Evolutionary conservation across 2,888 invertebrate species (phyloP).

Genomic region (Leptinotarsa haldemani): DNA sequence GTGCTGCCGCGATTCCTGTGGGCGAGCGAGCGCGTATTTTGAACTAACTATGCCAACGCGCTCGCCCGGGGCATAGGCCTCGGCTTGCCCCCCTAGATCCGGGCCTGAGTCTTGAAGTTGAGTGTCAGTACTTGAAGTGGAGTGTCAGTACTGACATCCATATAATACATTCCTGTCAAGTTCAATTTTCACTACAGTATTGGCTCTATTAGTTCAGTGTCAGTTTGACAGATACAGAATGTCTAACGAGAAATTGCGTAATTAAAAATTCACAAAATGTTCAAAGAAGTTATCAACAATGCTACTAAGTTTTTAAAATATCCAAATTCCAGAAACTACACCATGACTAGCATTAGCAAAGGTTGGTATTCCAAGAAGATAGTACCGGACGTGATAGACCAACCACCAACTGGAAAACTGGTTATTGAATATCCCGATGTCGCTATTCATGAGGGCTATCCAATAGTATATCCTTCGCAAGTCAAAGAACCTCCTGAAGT

Average conservation of each 20-base stretch:
- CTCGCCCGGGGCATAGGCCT: too few species aligned
- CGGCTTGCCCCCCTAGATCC: too few species aligned
- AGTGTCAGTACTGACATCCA: too few species aligned
- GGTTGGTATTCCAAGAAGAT: conserved; percentile 22
- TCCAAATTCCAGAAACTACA: neutral
- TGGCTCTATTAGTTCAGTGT: neutral
- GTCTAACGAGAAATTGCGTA: neutral
- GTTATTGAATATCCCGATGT: conserved; percentile 68
- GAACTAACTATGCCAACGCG: too few species aligned
- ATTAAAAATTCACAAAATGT: neutral
- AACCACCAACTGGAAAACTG: conserved; percentile 60
- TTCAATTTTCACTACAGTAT: neutral
- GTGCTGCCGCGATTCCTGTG: too few species aligned
- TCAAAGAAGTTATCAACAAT: conserved; percentile 2
- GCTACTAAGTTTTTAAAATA: neutral
- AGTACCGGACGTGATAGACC: conserved; percentile 27
- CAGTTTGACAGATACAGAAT: conserved; percentile 6
- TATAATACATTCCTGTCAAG: neutral
- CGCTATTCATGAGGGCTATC: conserved; percentile 72
- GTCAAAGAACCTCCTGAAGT: conserved; percentile 70
- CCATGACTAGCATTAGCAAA: conserved; percentile 5
- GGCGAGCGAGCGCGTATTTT: too few species aligned
- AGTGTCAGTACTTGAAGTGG: too few species aligned
- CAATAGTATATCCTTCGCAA: conserved; percentile 78
- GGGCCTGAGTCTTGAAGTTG: too few species aligned